phyloP scores from a whole-genome alignment of 2,888 invertebrate species.

The Epinotia brunnichana region DNA sequence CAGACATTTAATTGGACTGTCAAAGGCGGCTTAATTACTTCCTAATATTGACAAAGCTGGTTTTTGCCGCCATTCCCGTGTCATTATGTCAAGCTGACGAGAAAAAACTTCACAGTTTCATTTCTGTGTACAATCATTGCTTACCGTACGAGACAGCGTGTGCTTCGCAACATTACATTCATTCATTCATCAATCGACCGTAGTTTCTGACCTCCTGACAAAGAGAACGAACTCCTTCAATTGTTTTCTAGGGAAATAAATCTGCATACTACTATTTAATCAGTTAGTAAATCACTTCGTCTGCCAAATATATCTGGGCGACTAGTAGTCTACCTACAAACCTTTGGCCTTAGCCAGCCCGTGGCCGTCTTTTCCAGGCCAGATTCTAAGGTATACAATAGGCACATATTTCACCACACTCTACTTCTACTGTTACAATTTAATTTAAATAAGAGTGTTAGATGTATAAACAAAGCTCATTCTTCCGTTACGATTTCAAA shows the following conservation, averaged over 20 bases:
- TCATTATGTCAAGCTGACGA: constrained; percentile 54
- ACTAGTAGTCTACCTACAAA: background rate
- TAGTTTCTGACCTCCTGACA: background rate
- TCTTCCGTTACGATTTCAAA: constrained; percentile 34
- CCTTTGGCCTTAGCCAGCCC: constrained; percentile 7
- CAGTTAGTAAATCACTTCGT: background rate
- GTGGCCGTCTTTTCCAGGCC: background rate
- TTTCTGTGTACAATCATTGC: constrained; percentile 29
- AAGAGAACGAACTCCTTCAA: background rate
- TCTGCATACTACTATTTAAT: background rate
- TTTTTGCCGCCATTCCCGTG: constrained; percentile 64
- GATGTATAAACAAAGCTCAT: background rate
- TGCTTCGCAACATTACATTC: background rate
- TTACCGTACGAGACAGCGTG: background rate
- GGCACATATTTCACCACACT: constrained; percentile 11
- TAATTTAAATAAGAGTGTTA: constrained; percentile 4
- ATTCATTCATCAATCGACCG: background rate
- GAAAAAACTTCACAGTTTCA: constrained; percentile 51
- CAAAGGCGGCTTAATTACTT: constrained; percentile 76
- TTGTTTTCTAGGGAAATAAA: constrained; percentile 1
- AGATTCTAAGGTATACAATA: constrained; percentile 6
- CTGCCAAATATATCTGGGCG: background rate
- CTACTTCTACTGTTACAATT: background rate
- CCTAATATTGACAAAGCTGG: constrained; percentile 75
- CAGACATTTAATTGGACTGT: constrained; percentile 69